phyloP scores from a whole-genome alignment of 37 sponge, comb jelly and placozoan genomes.

The Axinella damicornis region DNA sequence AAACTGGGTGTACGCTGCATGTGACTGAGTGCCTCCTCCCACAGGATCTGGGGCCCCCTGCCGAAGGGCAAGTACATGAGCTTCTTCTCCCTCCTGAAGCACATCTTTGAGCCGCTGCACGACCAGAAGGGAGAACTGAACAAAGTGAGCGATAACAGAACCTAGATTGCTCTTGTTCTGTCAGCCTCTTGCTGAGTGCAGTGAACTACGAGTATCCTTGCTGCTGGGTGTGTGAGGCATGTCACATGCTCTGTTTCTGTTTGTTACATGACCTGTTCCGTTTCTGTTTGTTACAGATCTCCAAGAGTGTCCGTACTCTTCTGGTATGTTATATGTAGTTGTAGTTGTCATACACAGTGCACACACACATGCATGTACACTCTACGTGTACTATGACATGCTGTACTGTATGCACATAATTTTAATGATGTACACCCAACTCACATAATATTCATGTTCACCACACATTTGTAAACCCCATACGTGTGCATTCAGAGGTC shows the following conservation, averaged over 20 bases:
- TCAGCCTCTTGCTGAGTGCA: no score
- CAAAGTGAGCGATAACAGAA: conserved; percentile 45
- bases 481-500: conserved; percentile 36
- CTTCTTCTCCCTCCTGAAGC: conserved; percentile 69
- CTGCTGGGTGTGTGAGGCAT: no score
- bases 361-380: no score
- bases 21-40: background rate
- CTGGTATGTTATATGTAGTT: conserved; percentile 8
- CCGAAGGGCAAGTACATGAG: conserved; percentile 49
- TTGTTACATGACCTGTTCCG: no score
- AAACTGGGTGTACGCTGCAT: conserved; percentile 18
- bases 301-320: background rate
- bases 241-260: no score
- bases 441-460: background rate
- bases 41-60: conserved; percentile 52
- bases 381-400: no score
- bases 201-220: no score
- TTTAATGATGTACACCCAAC: no score
- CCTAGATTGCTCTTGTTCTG: no score
- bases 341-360: no score
- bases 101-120: conserved; percentile 43
- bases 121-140: conserved; percentile 72
- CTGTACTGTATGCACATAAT: no score
- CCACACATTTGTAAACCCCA: background rate
- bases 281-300: background rate